Evolutionary conservation across 1,140 invertebrate genomes (phyloP), one percentile per base, ranked within the genome.

Genomic region (Platorchestia sp.): DNA sequence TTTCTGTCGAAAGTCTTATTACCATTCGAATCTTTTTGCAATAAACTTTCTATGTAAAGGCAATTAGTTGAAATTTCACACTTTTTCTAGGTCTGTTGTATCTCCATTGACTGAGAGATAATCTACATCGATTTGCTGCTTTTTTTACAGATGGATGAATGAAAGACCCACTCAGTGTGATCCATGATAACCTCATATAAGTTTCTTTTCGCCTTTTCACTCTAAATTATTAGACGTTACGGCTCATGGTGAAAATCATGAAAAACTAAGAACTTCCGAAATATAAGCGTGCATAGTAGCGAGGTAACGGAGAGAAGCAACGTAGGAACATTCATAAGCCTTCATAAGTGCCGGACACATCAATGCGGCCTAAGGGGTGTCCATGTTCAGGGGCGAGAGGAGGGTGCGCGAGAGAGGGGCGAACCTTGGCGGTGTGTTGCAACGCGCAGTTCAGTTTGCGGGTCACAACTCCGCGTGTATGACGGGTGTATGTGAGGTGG

Each of bases 381-480:
- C 91, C 16, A 47, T 93, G 45, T 44, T 40, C 44, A 44, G 91
- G 40, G 91, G 89, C 36, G 89, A 40, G 91, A 47, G 40, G 45
- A 44, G 87, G 45, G 45, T 40, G 43, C 27, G 40, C 40, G 40
- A 44, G 91, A 93, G 45, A 93, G 91, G 45, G 45, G 91, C 45
- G 7, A 44, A 0, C 45, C 3, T 10, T 44, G 45, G 91, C 45
- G 91, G 44, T 93, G 45, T 93, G 91, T 93, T 93, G 91, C 91
- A 47, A 93, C 43, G 22, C 45, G 0, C 43, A 45, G 45, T 36
- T 93, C 45, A 93, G 91, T 93, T 93, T n/a, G 91, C 91, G 91
- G 91, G 91, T 93, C 45, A 93, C 91, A 93, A 47, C 91, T 93
- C 91, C 91, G 91, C 91, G 91, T 47, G 14, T 93, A n/a, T 89